Conservation (phyloP, 1,140 invertebrate genomes). For the Aphelenchoides besseyi region DNA sequence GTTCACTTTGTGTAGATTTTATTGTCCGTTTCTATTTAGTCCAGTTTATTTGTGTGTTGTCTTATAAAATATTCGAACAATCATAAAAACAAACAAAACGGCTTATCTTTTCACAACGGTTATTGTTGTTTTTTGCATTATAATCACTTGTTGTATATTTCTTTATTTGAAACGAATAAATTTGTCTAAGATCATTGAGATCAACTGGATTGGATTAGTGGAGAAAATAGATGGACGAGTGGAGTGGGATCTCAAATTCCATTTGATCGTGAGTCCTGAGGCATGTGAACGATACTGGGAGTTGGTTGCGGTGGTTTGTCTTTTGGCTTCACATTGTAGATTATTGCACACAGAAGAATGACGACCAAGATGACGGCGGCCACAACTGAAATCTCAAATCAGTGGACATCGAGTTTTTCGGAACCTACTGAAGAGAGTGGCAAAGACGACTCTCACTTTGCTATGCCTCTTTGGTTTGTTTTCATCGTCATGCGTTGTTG, state of each 20-base stretch:
- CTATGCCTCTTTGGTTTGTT: too few species aligned
- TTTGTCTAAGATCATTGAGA: not conserved
- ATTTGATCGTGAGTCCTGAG: not conserved
- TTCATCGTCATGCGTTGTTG: too few species aligned
- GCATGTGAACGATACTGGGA: too few species aligned
- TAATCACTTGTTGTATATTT: not conserved
- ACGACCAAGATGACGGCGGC: too few species aligned
- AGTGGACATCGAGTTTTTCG: too few species aligned
- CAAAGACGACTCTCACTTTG: too few species aligned
- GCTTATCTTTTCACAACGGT: not conserved
- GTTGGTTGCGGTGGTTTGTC: too few species aligned
- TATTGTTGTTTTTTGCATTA: constrained; percentile 1
- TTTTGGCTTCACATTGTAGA: not conserved
- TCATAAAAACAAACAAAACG: not conserved
- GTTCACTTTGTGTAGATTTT: not conserved
- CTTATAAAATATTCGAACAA: constrained; percentile 16
- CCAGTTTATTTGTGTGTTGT: not conserved
- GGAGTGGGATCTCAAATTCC: not conserved
- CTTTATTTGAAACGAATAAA: not conserved
- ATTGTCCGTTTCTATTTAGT: not conserved
- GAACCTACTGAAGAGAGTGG: not conserved
- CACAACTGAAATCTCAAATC: too few species aligned
- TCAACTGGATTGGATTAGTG: not conserved
- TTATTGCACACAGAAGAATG: not conserved
- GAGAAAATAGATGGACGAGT: not conserved